Conservation (phyloP, 2,888 invertebrate species). For the Alsophila aescularia region DNA sequence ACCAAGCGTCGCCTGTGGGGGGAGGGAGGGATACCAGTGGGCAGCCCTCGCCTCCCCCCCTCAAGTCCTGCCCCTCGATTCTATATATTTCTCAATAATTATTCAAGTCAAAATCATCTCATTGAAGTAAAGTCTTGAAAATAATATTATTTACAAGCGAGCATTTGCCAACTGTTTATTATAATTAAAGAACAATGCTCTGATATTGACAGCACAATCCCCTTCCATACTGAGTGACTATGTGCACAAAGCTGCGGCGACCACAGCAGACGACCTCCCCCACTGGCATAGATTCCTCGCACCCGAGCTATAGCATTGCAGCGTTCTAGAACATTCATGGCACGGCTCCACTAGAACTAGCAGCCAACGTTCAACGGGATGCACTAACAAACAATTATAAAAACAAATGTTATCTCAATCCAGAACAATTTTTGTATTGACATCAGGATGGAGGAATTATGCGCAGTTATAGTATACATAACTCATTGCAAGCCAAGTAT, state of each 20-base stretch:
- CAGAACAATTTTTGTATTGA: constrained; percentile 76
- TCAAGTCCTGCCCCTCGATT: too few relatives aligned
- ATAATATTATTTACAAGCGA: too few relatives aligned
- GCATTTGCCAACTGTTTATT: too few relatives aligned
- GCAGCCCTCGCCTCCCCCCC: too few relatives aligned
- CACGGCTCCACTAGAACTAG: constrained; percentile 63
- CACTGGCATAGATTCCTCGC: constrained; percentile 62
- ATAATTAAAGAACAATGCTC: too few relatives aligned
- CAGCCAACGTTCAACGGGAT: constrained; percentile 68
- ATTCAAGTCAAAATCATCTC: too few relatives aligned
- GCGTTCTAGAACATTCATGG: constrained; percentile 68
- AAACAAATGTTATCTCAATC: constrained; percentile 65
- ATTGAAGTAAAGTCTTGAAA: too few relatives aligned
- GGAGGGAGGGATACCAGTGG: too few relatives aligned
- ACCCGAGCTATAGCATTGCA: constrained; percentile 47
- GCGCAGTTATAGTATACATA: constrained; percentile 30
- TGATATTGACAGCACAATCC: too few relatives aligned
- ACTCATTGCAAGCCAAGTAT: constrained; percentile 11
- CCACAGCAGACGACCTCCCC: constrained; percentile 50
- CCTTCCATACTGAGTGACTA: too few relatives aligned
- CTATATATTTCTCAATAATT: too few relatives aligned
- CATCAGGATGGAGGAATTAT: constrained; percentile 58
- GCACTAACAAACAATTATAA: constrained; percentile 67
- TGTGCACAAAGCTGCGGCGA: not conserved
- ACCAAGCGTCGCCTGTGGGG: too few relatives aligned